phyloP scores from a whole-genome alignment of 64 coral and sea anemone genomes.

The Pocillopora verrucosa region DNA sequence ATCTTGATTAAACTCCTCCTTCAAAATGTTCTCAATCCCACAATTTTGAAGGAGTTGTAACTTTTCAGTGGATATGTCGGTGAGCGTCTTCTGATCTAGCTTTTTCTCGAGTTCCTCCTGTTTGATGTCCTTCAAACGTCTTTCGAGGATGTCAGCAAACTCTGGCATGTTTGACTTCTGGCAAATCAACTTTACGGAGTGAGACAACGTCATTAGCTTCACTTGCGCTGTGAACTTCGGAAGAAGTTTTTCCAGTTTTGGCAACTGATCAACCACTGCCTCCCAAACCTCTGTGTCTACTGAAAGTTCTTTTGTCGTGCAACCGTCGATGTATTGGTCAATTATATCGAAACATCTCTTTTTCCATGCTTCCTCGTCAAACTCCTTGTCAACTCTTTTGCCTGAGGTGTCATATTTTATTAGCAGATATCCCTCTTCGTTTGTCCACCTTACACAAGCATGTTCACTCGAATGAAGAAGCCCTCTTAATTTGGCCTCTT shows the following conservation, averaged over 20 bases:
- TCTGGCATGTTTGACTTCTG: conserved; percentile 10
- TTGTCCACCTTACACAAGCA: background rate
- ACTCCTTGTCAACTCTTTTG: background rate
- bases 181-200: conserved; percentile 1
- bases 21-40: conserved; percentile 8
- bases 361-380: conserved; percentile 10
- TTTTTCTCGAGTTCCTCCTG: conserved; percentile 27
- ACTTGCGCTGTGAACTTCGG: conserved; percentile 28
- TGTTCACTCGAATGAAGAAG: background rate
- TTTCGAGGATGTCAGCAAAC: background rate
- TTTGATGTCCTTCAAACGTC: background rate
- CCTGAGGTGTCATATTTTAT: background rate
- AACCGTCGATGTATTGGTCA: background rate
- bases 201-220: background rate
- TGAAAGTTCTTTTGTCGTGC: background rate
- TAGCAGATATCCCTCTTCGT: background rate
- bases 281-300: conserved; percentile 29
- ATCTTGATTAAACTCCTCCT: conserved; percentile 1
- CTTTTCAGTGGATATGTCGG: background rate
- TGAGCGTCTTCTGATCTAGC: conserved; percentile 5
- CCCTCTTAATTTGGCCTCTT: background rate
- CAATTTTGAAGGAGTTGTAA: conserved; percentile 1
- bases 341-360: background rate
- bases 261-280: background rate
- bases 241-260: conserved; percentile 4